Evolutionary conservation across 2,113 vertebrate species (phyloP).

Genomic region (Australoheros scitulus): DNA sequence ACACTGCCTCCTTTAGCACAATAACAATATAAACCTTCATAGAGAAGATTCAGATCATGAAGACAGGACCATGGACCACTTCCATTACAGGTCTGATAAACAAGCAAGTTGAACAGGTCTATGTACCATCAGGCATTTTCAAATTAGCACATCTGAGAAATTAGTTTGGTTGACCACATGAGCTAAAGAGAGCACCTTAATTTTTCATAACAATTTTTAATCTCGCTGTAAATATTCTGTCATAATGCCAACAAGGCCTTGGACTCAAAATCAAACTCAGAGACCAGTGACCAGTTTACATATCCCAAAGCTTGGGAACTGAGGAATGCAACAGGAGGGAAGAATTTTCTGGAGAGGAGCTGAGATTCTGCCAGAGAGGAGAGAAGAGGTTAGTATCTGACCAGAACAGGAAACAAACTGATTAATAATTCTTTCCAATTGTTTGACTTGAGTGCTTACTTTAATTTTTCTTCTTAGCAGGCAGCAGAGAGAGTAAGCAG

Average conservation of each 20-base stretch:
- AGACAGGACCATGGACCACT: background rate
- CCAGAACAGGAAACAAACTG: background rate
- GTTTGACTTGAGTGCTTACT: fast-evolving
- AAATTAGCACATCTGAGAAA: background rate
- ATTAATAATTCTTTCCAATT: background rate
- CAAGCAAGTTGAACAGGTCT: too few species aligned
- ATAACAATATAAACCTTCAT: too few species aligned
- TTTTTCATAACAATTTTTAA: background rate
- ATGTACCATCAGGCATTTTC: too few species aligned
- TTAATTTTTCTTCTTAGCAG: background rate
- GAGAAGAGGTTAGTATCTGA: background rate
- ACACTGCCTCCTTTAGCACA: too few species aligned
- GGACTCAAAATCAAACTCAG: background rate
- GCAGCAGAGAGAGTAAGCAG: background rate
- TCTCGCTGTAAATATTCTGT: background rate
- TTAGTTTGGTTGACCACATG: background rate
- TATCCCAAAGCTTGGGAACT: background rate
- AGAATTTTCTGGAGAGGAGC: background rate
- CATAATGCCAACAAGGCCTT: background rate
- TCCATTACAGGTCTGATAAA: background rate
- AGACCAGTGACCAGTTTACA: background rate
- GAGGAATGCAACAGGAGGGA: background rate
- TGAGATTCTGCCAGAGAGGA: background rate
- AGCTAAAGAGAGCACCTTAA: background rate
- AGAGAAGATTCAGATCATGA: background rate